These are phyloP conservation scores for Megalopta genalis DNA, from an alignment of 1,140 invertebrate genomes.

Conservation along the genomic window DNA sequence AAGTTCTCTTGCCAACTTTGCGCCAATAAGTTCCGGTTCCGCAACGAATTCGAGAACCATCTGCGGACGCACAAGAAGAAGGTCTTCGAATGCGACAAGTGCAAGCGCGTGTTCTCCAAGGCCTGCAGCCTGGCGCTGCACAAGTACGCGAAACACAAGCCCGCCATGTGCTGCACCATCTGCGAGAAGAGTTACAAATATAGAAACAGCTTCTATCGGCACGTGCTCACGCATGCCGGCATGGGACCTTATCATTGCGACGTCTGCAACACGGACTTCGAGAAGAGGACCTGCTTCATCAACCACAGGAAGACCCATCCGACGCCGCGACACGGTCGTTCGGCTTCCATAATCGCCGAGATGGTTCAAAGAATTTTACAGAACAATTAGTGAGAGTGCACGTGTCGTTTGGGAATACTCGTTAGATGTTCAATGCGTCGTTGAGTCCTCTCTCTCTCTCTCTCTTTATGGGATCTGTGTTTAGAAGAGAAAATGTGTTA, in stretches of 20 bases:
- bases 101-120: constrained; percentile 72
- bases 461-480: neutral
- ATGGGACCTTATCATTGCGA: constrained; percentile 90
- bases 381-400: constrained; percentile 1
- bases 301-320: constrained; percentile 66
- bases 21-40: constrained; percentile 72
- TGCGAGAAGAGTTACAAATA: constrained; percentile 81
- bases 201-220: constrained; percentile 83
- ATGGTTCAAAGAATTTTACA: constrained; percentile 57
- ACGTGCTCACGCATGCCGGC: constrained; percentile 88
- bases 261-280: constrained; percentile 81
- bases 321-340: constrained; percentile 10
- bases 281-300: constrained; percentile 65
- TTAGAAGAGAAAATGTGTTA: neutral
- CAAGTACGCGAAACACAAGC: constrained; percentile 55
- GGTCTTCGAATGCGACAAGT: constrained; percentile 47
- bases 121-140: constrained; percentile 56
- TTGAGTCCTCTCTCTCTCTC: no score
- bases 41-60: constrained; percentile 75
- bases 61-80: constrained; percentile 75
- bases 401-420: neutral
- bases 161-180: constrained; percentile 53
- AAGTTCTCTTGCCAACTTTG: constrained; percentile 38
- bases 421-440: neutral
- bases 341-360: constrained; percentile 46